Percentiles rank a stretch among this genome's conserved stretches.
These are phyloP conservation scores for Lagenorhynchus albirostris DNA, from an alignment of 2,113 vertebrate species.

Conservation along the genomic window DNA sequence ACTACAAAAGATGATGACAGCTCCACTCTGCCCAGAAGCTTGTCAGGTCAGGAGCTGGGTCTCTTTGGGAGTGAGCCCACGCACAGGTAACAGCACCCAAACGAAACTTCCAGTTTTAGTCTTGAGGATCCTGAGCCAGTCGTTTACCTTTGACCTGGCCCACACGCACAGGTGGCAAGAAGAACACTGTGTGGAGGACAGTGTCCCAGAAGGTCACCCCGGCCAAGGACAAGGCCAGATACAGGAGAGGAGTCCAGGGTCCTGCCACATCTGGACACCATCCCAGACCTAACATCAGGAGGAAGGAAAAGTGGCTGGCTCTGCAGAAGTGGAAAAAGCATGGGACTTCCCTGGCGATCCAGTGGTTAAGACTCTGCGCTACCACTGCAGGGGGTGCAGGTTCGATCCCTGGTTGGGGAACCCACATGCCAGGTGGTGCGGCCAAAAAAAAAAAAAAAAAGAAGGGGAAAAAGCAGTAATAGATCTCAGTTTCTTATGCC, in stretches of 20 bases:
- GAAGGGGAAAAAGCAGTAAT: background rate
- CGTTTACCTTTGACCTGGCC: background rate
- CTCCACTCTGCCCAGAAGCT: background rate
- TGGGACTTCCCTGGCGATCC: too few relatives aligned
- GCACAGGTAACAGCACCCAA: rapidly evolving
- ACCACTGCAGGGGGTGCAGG: too few relatives aligned
- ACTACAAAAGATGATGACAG: background rate
- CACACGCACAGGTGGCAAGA: background rate
- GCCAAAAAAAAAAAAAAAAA: background rate
- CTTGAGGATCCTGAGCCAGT: background rate
- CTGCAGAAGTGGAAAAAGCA: background rate
- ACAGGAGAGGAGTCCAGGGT: background rate
- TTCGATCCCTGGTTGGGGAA: too few relatives aligned
- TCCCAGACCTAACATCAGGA: background rate
- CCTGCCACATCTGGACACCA: background rate
- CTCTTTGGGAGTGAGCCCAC: background rate
- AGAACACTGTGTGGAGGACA: background rate
- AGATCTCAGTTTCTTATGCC: too few relatives aligned
- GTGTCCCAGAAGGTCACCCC: background rate
- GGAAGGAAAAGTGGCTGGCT: background rate
- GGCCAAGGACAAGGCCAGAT: background rate
- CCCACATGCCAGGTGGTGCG: too few relatives aligned
- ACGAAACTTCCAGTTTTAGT: background rate
- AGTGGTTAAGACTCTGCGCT: too few relatives aligned
- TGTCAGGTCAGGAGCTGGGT: background rate